Conservation (phyloP, 2,888 invertebrate species). For the Cheilosia soror region DNA sequence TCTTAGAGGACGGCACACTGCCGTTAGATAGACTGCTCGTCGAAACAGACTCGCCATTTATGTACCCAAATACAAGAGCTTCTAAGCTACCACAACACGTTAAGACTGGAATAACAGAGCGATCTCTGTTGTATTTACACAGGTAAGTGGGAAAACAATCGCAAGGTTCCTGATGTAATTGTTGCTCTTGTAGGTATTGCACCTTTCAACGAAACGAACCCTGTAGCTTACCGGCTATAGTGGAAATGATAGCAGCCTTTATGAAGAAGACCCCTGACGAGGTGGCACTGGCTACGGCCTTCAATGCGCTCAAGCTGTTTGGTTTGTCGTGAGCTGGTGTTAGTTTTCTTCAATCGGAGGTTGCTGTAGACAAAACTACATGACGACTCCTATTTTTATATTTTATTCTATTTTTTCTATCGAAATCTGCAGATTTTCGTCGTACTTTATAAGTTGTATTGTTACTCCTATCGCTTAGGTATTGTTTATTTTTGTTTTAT, state of each 20-base stretch:
- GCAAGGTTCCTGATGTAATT: neutral
- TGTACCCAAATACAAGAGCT: constrained; percentile 97
- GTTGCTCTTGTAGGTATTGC: constrained; percentile 87
- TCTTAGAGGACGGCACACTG: constrained; percentile 91
- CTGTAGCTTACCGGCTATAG: constrained; percentile 95
- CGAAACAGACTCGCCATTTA: constrained; percentile 97
- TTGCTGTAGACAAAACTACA: constrained; percentile 55
- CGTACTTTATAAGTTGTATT: constrained; percentile 50
- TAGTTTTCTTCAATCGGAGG: constrained; percentile 35
- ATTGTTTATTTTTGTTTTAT: constrained; percentile 52
- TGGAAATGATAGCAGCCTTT: constrained; percentile 97
- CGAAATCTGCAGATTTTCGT: constrained; percentile 73
- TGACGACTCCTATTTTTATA: constrained; percentile 60
- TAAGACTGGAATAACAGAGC: constrained; percentile 93
- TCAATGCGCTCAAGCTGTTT: constrained; percentile 95
- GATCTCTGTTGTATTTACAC: constrained; percentile 85
- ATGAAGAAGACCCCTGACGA: constrained; percentile 94
- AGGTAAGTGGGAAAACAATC: constrained; percentile 77
- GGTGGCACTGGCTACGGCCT: constrained; percentile 94
- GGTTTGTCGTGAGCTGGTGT: constrained; percentile 89
- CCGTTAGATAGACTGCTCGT: constrained; percentile 94
- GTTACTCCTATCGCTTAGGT: constrained; percentile 36
- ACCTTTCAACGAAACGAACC: constrained; percentile 98
- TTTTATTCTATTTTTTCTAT: constrained; percentile 36
- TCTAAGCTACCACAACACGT: constrained; percentile 95